These are phyloP conservation scores for Leptatherina wallacei DNA, from an alignment of 2,797 vertebrate species.

Conservation along the genomic window DNA sequence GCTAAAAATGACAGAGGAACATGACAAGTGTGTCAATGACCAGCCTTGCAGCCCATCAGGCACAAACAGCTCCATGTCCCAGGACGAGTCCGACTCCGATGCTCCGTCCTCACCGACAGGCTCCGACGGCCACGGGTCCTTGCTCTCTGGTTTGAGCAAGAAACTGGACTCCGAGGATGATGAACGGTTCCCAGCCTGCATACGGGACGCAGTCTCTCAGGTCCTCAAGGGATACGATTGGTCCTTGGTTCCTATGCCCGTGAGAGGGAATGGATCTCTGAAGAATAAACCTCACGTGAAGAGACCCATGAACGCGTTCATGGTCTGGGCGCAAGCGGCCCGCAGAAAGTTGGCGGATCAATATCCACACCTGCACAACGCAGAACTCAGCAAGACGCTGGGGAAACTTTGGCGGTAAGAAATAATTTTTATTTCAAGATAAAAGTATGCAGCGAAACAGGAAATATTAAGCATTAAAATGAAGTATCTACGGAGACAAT, in stretches of 20 bases:
- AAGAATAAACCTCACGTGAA: slow-evolving; percentile 96
- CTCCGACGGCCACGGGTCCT: slow-evolving; percentile 80
- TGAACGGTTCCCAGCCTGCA: slow-evolving; percentile 96
- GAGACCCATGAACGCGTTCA: slow-evolving; percentile 93
- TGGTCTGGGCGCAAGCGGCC: slow-evolving; percentile 96
- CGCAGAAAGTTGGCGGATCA: slow-evolving; percentile 93
- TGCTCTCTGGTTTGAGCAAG: slow-evolving; percentile 77
- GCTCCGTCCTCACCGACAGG: slow-evolving; percentile 89
- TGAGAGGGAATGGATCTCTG: slow-evolving; percentile 88
- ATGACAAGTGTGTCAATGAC: slow-evolving; percentile 85
- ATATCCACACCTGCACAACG: slow-evolving; percentile 96
- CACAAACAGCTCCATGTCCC: slow-evolving; percentile 91
- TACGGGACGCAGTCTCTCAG: slow-evolving; percentile 96
- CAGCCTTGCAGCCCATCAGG: slow-evolving; percentile 92
- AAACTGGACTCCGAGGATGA: slow-evolving; percentile 88
- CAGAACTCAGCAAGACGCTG: slow-evolving; percentile 96
- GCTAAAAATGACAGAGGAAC: slow-evolving; percentile 93
- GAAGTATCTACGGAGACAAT: neutral
- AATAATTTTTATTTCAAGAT: neutral
- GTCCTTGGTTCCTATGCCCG: slow-evolving; percentile 96
- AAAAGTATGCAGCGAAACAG: neutral
- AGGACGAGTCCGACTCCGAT: slow-evolving; percentile 95
- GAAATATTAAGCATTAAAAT: neutral
- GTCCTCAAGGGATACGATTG: slow-evolving; percentile 98
- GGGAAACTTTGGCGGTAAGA: slow-evolving; percentile 95